phyloP scores from a whole-genome alignment of 2,113 vertebrate species.

The Tragelaphus scriptus region DNA sequence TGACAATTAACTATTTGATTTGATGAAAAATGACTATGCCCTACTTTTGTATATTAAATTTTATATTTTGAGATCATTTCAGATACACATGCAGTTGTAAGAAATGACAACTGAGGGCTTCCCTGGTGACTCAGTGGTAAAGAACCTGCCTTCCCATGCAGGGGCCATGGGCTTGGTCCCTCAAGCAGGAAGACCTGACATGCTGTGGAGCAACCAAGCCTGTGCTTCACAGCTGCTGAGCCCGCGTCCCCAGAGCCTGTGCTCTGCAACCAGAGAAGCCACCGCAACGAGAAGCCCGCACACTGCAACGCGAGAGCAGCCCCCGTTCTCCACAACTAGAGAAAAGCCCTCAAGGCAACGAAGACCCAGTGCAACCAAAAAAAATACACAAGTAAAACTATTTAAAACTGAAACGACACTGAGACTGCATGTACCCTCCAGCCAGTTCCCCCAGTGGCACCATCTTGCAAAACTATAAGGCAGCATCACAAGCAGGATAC shows the following conservation, averaged over 20 bases:
- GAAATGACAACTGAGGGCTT: neutral
- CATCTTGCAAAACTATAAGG: neutral
- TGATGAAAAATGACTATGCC: neutral
- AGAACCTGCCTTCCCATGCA: neutral
- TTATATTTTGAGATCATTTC: neutral
- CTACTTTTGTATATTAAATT: neutral
- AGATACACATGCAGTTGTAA: neutral
- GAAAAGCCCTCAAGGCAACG: rapidly evolving
- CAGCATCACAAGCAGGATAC: neutral
- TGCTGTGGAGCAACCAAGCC: neutral
- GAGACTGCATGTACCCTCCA: neutral
- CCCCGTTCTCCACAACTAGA: neutral
- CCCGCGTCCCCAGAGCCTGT: rapidly evolving
- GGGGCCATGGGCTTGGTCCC: neutral
- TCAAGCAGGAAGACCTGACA: neutral
- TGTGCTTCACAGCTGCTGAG: neutral
- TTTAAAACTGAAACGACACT: neutral
- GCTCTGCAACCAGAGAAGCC: neutral
- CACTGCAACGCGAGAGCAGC: neutral
- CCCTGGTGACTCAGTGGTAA: neutral
- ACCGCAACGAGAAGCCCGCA: rapidly evolving
- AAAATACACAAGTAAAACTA: neutral
- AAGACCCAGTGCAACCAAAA: neutral
- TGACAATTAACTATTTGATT: neutral
- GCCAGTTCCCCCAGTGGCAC: neutral